Base-by-base conservation (phyloP, 2,113 vertebrate species). In the Nyctibius bracteatus region DNA sequence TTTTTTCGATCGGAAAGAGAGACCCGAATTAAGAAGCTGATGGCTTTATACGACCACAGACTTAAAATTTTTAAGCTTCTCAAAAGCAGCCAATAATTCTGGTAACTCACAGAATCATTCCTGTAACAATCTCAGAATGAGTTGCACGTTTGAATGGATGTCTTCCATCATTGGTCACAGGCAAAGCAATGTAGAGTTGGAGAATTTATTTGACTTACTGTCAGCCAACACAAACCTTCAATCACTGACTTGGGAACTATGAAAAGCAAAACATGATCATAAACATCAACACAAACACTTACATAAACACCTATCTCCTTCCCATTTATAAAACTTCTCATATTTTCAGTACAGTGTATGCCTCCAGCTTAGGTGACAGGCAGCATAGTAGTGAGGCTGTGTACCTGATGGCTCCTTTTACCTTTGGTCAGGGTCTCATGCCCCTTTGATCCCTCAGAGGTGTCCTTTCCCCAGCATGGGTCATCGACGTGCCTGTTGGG, bases 391-490 rank as follows among this genome's bases (percentile, higher is more conserved):
- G 28, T 16, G 27, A 67, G 18, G 27, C 7, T 46, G 6, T 37
- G 4, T 79, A 6, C 19, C 24, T 17, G 33, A 44, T 70, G 10
- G 5, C 1, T 41, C 8, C 18, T 77, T 52, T 55, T 44, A 55
- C 5, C 5, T 8, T 70, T 0, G 1, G 24, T 9, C 14, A 59
- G 10, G 4, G 5, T 44, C 8, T 61, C 12, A 41, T 15, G 22
- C 11, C 12, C 5, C 8, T 66, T 71, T 57, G 27, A 18, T n/a
- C 27, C 10, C 4, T 30, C 30, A 41, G 1, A 22, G 4, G 6
- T 41, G 9, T 55, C 11, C 20, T 31, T 35, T 7, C 8, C 5
- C 7, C 22, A 66, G 14, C 2, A 1, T 14, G 21, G 28, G 15
- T 51, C 14, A n/a, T 41, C 66, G 25, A 35, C 33, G 61, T 41